A percentile compares a stretch with the other conserved stretches of the same genome.
Conservation (phyloP, 2,888 invertebrate genomes). For the Erpobdella octoculata region DNA sequence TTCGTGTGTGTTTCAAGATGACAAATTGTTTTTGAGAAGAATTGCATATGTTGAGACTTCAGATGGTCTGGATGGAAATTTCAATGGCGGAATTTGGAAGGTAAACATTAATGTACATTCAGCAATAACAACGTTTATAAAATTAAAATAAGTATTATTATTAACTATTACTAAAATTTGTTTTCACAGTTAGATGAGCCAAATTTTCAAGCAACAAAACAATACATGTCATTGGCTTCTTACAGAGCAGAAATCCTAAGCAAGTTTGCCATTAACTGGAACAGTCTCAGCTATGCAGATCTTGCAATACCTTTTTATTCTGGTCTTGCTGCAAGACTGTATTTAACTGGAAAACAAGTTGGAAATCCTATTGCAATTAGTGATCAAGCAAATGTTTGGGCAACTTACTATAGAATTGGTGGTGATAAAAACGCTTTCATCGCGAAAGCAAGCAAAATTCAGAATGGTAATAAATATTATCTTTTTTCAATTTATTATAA, state of each 20-base stretch:
- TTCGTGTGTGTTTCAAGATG: conserved; percentile 39
- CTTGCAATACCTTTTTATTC: conserved; percentile 9
- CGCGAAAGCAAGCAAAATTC: background rate
- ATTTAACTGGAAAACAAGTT: background rate
- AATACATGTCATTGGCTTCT: background rate
- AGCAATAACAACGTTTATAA: background rate
- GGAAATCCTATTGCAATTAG: background rate
- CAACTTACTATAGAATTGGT: background rate
- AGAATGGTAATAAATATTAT: background rate
- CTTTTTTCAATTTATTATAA: no score
- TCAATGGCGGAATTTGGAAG: conserved; percentile 43
- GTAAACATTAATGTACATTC: no score
- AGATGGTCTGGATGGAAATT: conserved; percentile 39
- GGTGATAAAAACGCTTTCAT: background rate
- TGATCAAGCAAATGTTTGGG: conserved; percentile 5
- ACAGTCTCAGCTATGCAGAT: background rate
- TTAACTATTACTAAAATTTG: background rate
- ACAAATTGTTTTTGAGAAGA: conserved; percentile 39
- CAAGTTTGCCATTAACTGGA: background rate
- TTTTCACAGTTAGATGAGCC: background rate
- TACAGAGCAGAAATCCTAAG: background rate
- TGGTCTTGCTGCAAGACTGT: conserved; percentile 6
- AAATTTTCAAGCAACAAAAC: background rate
- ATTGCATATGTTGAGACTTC: conserved; percentile 40
- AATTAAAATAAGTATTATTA: background rate